Evolutionary conservation across 92 coral and sea anemone species (phyloP).

Genomic region (Epizoanthus fatuus): DNA sequence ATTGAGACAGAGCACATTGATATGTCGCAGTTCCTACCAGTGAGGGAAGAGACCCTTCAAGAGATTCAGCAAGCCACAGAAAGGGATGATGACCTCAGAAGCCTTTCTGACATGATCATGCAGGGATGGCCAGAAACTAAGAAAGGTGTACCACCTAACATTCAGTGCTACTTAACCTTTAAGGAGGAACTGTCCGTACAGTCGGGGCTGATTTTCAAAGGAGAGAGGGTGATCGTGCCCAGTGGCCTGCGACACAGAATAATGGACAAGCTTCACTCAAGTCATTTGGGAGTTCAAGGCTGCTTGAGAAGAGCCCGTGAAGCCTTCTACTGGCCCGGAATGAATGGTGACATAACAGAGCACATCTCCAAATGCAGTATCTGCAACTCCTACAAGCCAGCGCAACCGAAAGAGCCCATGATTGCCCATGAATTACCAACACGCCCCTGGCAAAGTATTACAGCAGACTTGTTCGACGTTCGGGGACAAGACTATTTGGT

Average conservation of each 20-base stretch:
- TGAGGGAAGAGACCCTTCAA: constrained; percentile 16
- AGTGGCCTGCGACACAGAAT: constrained; percentile 27
- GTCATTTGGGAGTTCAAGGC: too few species aligned
- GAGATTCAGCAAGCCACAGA: background rate
- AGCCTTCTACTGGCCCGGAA: too few species aligned
- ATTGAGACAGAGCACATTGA: constrained; percentile 28
- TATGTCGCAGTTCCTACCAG: constrained; percentile 5
- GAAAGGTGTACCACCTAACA: background rate
- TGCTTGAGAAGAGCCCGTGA: too few species aligned
- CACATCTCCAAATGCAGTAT: too few species aligned
- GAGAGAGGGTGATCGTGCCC: constrained; percentile 56
- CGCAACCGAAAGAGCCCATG: too few species aligned
- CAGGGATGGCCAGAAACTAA: constrained; percentile 33
- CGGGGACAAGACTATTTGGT: background rate
- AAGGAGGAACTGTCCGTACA: constrained; percentile 43
- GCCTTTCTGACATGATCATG: background rate
- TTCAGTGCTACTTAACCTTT: constrained; percentile 22
- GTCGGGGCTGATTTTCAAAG: constrained; percentile 45
- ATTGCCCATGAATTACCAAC: background rate
- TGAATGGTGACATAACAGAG: too few species aligned
- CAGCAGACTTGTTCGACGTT: constrained; percentile 47
- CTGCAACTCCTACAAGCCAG: too few species aligned
- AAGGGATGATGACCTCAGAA: background rate
- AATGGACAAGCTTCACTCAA: background rate
- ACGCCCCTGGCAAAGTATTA: constrained; percentile 47